Evolutionary conservation across 2,888 invertebrate species (phyloP).

Genomic region (Cephus rjabovi): DNA sequence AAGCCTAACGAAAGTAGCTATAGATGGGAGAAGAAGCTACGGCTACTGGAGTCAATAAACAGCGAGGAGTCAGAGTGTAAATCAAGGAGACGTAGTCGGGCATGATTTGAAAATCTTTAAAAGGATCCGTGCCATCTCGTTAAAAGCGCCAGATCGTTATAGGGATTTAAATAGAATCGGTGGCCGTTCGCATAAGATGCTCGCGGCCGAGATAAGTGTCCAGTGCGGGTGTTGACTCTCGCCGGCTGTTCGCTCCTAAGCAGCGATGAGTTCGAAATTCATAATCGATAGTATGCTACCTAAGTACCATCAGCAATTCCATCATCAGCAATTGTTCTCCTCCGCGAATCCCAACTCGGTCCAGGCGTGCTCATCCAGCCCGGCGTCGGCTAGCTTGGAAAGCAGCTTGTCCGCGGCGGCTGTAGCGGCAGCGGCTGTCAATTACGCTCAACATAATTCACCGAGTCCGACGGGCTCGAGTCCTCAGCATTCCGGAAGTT

Average conservation of each 20-base stretch:
- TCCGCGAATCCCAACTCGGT: constrained; percentile 80
- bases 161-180: neutral
- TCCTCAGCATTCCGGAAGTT: constrained; percentile 76
- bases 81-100: neutral
- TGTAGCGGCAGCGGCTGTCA: constrained; percentile 81
- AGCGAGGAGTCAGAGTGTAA: neutral
- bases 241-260: constrained; percentile 54
- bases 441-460: constrained; percentile 71
- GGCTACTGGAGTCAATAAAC: neutral
- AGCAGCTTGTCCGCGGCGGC: constrained; percentile 74
- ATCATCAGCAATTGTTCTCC: constrained; percentile 76
- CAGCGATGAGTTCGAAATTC: constrained; percentile 96
- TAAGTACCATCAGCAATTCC: constrained; percentile 88
- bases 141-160: neutral
- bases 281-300: constrained; percentile 98
- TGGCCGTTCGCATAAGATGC: neutral
- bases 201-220: neutral
- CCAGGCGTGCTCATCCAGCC: constrained; percentile 70
- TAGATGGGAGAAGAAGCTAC: constrained; percentile 25
- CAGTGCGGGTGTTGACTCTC: constrained; percentile 47
- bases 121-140: neutral
- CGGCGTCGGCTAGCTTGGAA: constrained; percentile 68
- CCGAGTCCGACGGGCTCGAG: constrained; percentile 78
- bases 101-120: neutral
- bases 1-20: constrained; percentile 24